Conservation (phyloP, 1,140 invertebrate species). For the Pomacea maculata region DNA sequence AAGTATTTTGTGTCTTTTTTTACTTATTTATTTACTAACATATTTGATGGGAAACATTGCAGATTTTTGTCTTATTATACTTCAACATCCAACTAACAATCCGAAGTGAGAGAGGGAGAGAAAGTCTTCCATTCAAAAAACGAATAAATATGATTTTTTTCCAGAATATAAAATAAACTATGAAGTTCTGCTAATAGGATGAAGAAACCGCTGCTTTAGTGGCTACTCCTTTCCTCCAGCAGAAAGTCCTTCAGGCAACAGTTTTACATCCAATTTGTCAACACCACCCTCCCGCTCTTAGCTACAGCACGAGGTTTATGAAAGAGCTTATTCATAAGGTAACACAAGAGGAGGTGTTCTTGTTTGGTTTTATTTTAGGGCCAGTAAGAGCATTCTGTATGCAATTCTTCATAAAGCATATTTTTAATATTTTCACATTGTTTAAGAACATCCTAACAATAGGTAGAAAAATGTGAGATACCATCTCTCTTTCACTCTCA, state of each 20-base stretch:
- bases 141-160: background rate
- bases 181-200: conserved; percentile 27
- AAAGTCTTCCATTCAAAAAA: too few relatives aligned
- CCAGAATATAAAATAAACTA: background rate
- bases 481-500: too few relatives aligned
- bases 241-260: conserved; percentile 42
- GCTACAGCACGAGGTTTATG: conserved; percentile 47
- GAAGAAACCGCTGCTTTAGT: conserved; percentile 33
- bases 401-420: too few relatives aligned
- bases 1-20: conserved; percentile 9
- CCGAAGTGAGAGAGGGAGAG: too few relatives aligned
- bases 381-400: too few relatives aligned
- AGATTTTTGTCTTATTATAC: background rate
- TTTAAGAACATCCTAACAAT: too few relatives aligned
- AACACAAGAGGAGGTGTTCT: background rate
- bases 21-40: background rate
- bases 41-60: background rate
- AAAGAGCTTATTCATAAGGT: conserved; percentile 52
- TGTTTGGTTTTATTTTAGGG: too few relatives aligned
- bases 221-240: conserved; percentile 41
- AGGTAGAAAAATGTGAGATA: too few relatives aligned
- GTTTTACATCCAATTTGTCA: conserved; percentile 42
- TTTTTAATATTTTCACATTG: too few relatives aligned
- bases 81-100: background rate
- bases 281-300: conserved; percentile 46